These are phyloP conservation scores for Myotis vivesi DNA, from an alignment of 2,797 vertebrate genomes.

Conservation along the genomic window DNA sequence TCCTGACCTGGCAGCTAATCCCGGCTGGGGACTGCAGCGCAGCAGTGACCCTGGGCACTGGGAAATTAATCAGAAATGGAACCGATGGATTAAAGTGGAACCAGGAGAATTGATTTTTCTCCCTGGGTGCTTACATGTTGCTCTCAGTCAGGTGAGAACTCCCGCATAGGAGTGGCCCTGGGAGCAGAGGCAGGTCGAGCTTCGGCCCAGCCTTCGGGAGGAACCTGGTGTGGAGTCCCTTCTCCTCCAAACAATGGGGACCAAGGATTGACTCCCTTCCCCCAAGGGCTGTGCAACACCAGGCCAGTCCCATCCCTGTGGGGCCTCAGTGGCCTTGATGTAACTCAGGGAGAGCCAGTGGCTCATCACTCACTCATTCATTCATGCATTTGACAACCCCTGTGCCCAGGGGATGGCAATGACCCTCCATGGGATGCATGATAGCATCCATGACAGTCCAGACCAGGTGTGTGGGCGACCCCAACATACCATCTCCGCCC, in stretches of 20 bases:
- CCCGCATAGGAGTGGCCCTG: not conserved
- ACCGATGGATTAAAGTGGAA: slow-evolving; percentile 57
- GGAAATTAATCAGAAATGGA: slow-evolving; percentile 49
- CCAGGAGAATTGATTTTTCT: slow-evolving; percentile 21
- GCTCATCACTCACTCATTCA: not conserved
- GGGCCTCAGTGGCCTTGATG: not conserved
- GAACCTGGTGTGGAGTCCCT: not conserved
- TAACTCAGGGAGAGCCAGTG: not conserved
- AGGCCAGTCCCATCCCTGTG: not conserved
- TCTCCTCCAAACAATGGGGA: not conserved
- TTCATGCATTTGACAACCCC: not conserved
- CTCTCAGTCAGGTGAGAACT: slow-evolving; percentile 33
- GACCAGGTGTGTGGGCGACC: rapidly evolving
- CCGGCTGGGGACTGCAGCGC: not conserved
- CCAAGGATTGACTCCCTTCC: not conserved
- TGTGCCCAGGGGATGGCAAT: not conserved
- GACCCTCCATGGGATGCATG: not conserved
- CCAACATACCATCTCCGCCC: rapidly evolving
- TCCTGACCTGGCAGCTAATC: not conserved
- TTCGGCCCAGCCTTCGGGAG: not conserved
- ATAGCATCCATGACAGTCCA: rapidly evolving
- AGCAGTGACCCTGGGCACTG: not conserved
- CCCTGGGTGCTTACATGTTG: slow-evolving; percentile 31
- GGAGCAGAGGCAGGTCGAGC: not conserved
- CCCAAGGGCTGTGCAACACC: not conserved